Conservation (phyloP, 2,888 invertebrate species). For the Leptopilina myrica region DNA sequence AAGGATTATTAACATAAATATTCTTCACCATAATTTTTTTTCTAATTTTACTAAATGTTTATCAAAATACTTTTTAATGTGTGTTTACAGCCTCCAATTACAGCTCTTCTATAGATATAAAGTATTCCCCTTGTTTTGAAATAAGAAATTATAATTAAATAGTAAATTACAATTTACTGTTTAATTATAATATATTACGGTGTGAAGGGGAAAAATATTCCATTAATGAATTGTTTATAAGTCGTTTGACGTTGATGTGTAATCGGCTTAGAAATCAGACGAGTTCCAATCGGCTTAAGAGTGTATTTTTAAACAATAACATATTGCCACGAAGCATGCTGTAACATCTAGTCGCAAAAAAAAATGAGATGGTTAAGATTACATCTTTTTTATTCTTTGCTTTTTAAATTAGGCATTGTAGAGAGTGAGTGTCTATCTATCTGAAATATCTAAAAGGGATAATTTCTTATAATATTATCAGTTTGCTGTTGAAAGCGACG, state of each 20-base stretch:
- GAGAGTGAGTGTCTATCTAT: background rate
- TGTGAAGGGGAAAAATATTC: background rate
- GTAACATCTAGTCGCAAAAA: background rate
- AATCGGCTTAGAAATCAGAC: slow-evolving; percentile 28
- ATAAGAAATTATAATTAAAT: too few species aligned
- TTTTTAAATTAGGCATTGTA: slow-evolving; percentile 31
- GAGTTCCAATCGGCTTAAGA: slow-evolving; percentile 13
- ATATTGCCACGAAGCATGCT: background rate
- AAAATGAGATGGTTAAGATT: slow-evolving; percentile 5
- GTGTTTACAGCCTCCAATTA: too few species aligned
- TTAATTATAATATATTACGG: background rate
- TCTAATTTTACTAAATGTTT: too few species aligned
- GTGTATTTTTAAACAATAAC: slow-evolving; percentile 27
- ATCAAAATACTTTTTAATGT: too few species aligned
- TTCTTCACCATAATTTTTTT: too few species aligned
- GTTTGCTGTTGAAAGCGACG: slow-evolving; percentile 13
- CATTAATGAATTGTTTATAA: slow-evolving; percentile 20
- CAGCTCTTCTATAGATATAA: too few species aligned
- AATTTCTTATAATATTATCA: slow-evolving; percentile 15
- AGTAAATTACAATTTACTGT: too few species aligned
- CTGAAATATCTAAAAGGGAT: slow-evolving; percentile 13
- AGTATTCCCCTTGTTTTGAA: too few species aligned
- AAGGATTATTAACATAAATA: too few species aligned
- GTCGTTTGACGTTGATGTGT: slow-evolving; percentile 15
- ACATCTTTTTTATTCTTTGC: slow-evolving; percentile 2